A percentile compares a stretch with the other conserved stretches of the same genome.
Conservation (phyloP, 2,113 vertebrate species). For the Apodemus speciosus region DNA sequence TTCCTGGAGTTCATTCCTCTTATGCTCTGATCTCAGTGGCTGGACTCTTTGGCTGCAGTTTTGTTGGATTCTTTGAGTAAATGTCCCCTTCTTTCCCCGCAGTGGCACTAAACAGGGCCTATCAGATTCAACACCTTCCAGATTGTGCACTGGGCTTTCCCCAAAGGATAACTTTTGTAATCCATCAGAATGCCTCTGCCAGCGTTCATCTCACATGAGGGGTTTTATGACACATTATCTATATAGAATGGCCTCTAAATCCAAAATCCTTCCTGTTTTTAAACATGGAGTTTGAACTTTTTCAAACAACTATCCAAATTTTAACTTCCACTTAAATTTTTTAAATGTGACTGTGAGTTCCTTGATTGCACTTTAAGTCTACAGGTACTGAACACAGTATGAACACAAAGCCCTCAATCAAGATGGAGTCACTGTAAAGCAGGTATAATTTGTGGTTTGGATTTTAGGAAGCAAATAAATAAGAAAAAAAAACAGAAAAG, state of each 20-base stretch:
- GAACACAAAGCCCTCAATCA: not conserved
- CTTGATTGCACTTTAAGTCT: not conserved
- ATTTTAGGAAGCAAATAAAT: slow-evolving; percentile 43
- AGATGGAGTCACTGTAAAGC: not conserved
- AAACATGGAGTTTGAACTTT: not conserved
- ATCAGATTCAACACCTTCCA: not conserved
- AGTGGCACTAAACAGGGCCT: slow-evolving; percentile 1
- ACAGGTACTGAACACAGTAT: not conserved
- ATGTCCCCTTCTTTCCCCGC: not conserved
- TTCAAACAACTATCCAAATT: not conserved
- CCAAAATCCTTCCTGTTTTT: not conserved
- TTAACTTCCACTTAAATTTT: not conserved
- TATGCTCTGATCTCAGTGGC: not conserved
- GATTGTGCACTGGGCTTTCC: slow-evolving; percentile 17
- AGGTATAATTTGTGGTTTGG: not conserved
- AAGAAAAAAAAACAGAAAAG: not conserved
- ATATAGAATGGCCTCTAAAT: not conserved
- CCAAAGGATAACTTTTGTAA: slow-evolving; percentile 2
- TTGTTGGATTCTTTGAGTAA: not conserved
- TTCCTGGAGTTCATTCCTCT: not conserved
- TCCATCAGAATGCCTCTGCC: not conserved
- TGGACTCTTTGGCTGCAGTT: slow-evolving; percentile 20
- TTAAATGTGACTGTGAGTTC: not conserved
- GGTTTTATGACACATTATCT: not conserved
- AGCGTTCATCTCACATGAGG: not conserved